Base-by-base conservation (phyloP, 2,113 vertebrate genomes). In the Cheilinus undulatus region DNA sequence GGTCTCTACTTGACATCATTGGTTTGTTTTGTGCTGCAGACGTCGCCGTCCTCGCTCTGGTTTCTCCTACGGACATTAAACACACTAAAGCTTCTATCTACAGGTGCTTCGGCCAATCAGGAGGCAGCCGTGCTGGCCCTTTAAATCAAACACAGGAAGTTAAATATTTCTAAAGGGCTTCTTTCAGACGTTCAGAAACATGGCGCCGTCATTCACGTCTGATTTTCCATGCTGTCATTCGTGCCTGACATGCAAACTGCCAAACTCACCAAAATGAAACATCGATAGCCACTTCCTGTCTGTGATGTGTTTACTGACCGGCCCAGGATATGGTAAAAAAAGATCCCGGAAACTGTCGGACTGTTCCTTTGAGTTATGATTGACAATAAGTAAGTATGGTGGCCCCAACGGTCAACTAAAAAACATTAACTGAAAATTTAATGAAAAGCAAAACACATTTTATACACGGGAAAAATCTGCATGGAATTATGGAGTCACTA, bases 1-100 rank as follows among this genome's bases (percentile, higher is more conserved):
- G 0, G 7, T 85, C 57, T 77, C 3, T 81, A 84, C 64, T 80
- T 80, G 85, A 87, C 82, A 87, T 87, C 85, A 80, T 69, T 27
- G 32, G n/a, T 58, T 64, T 15, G 11, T 73, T 22, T 62, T 42
- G 61, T 62, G 66, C 28, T 54, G 48, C 24, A 46, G 46, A 54
- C 8, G 24, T n/a, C 14, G 50, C 42, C 45, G 26, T 43, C 40
- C 23, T 59, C 17, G n/a, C 20, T 0, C 27, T 72, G 42, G 49
- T 17, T 17, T 22, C 52, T 53, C 71, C 72, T 76, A 58, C 68
- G 19, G 46, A 65, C 59, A 59, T 24, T 28, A 4, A 71, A 73
- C 51, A n/a, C 43, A 63, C 14, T 11, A 62, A 54, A 59, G 57
- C 58, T 54, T 64, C 53, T 73, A 80, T 20, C 61, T 68, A 73